A percentile compares a stretch with the other conserved stretches of the same genome.
Conservation (phyloP, 2,888 invertebrate species). For the Portevinia maculata region DNA sequence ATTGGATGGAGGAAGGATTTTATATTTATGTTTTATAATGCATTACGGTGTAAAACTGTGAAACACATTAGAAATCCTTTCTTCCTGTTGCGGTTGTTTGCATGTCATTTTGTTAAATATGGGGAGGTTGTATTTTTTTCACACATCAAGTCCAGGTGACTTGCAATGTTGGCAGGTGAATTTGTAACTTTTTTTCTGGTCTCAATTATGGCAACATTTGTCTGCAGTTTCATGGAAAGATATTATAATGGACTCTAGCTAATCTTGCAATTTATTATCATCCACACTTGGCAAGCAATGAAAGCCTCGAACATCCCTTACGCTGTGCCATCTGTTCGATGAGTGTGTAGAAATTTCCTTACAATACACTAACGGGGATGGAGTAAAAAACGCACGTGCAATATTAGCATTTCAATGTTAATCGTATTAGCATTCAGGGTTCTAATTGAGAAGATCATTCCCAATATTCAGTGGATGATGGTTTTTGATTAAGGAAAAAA, state of each 20-base stretch:
- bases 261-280: constrained; percentile 57
- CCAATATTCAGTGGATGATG: too few relatives aligned
- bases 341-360: constrained; percentile 43
- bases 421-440: constrained; percentile 64
- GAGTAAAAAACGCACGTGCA: constrained; percentile 70
- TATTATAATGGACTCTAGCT: constrained; percentile 27
- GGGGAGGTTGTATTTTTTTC: constrained; percentile 20
- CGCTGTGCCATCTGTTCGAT: constrained; percentile 60
- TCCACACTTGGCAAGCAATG: constrained; percentile 35
- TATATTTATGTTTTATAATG: constrained; percentile 25
- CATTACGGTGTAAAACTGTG: constrained; percentile 46
- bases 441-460: constrained; percentile 58
- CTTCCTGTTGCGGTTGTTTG: constrained; percentile 30
- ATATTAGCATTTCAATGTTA: constrained; percentile 69
- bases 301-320: constrained; percentile 30
- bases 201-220: constrained; percentile 71
- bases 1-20: constrained; percentile 40
- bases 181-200: constrained; percentile 30
- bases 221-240: background rate
- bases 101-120: constrained; percentile 36
- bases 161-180: constrained; percentile 54
- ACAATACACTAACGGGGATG: background rate
- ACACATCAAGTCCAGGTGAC: constrained; percentile 62
- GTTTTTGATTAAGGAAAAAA: background rate
- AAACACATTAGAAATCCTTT: constrained; percentile 56